phyloP scores from a whole-genome alignment of 2,888 invertebrate species.

The Microplitis deprimator region DNA sequence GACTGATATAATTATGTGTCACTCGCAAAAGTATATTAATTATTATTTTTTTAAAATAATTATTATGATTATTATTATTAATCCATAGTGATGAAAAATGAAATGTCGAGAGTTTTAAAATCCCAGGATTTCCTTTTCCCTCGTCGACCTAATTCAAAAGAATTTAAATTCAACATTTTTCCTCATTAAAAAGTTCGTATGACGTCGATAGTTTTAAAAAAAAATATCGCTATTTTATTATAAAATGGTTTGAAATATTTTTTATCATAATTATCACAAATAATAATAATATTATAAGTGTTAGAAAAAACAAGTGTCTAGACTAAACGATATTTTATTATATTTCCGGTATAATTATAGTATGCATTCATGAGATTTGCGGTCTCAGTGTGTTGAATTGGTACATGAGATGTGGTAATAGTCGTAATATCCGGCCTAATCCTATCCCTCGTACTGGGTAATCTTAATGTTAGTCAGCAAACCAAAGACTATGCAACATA shows the following conservation, averaged over 20 bases:
- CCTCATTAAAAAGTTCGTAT: conserved; percentile 18
- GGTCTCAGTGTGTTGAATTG: conserved; percentile 33
- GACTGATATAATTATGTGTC: not conserved
- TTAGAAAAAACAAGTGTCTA: not conserved
- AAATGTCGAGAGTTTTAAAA: conserved; percentile 2
- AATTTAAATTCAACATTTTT: conserved; percentile 16
- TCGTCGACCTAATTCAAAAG: conserved; percentile 12
- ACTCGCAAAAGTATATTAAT: not conserved
- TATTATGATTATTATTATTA: not conserved
- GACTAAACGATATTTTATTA: conserved; percentile 16
- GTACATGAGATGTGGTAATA: conserved; percentile 36
- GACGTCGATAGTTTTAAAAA: not conserved
- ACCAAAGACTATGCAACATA: conserved; percentile 4
- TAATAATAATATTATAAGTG: not conserved
- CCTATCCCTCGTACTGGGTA: conserved; percentile 23
- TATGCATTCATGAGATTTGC: conserved; percentile 32
- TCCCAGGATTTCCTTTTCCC: conserved; percentile 17
- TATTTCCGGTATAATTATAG: conserved; percentile 19
- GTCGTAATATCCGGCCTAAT: conserved; percentile 40
- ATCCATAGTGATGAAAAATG: conserved; percentile 9
- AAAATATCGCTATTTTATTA: not conserved
- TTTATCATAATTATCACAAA: not conserved
- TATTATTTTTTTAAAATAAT: too few species aligned
- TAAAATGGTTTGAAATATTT: not conserved
- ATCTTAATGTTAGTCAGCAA: conserved; percentile 25